Evolutionary conservation across 2,888 invertebrate species (phyloP), one percentile per base, ranked within the genome.

Genomic region (Dinocampus coccinellae): DNA sequence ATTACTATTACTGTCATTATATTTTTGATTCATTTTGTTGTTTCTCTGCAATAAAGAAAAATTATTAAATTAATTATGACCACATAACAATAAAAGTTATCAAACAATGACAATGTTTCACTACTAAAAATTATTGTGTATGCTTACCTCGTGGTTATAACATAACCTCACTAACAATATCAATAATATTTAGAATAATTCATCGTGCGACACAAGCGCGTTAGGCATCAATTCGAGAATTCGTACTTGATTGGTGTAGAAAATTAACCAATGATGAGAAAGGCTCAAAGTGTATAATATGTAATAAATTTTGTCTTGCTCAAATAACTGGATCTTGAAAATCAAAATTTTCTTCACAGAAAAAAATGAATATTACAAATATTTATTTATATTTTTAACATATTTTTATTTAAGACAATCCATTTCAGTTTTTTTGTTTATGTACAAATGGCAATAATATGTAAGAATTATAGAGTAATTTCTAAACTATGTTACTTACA

Each of bases 21-120:
- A 47, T 0, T 72, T 67, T 10, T 60, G 55, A 16, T 60, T 58
- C 61, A 22, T 29, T 34, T 24, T 63, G 7, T 24, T 42, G 11
- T 63, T 73, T 78, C 79, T 80, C 74, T 77, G 72, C 2, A 63
- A 61, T 9, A 24, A 57, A 2, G 47, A 52, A 39, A 53, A 34
- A 33, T n/a, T n/a, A n/a, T n/a, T n/a, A 57, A 55, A 58, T 0
- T n/a, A 33, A 10, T 47, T 55, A 66, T 39, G 24, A 20, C 42
- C 0, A 33, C 4, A 34, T 1, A 26, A 20, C 2, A n/a, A 39
- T 39, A 3, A 39, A 13, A n/a, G n/a, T n/a, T 39, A 29, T 4
- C 7, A 29, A 29, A 7, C 7, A 29, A 29, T 29, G 29, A 4
- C 29, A 29, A 29, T 29, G 29, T 29, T 29, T 29, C 7, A 7